Evolutionary conservation across 2,888 invertebrate genomes (phyloP).

Genomic region (Ommatoiulus sabulosus): DNA sequence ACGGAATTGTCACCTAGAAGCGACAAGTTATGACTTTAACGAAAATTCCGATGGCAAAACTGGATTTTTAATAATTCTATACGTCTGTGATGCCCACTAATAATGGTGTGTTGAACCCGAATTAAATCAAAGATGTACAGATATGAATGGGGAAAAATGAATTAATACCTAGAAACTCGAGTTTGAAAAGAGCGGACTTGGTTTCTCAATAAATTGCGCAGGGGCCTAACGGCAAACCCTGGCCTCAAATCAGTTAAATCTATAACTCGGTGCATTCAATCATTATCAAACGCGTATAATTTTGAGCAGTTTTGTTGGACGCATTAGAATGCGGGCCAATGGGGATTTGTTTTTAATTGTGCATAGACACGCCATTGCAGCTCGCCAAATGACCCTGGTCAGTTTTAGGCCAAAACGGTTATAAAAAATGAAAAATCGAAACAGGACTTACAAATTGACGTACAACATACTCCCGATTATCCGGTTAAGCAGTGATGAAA

Average conservation of each 20-base stretch:
- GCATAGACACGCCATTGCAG: background rate
- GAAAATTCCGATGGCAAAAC: constrained; percentile 22
- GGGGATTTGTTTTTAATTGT: background rate
- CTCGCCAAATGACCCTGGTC: background rate
- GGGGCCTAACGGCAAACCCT: background rate
- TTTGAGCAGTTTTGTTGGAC: background rate
- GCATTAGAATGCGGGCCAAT: background rate
- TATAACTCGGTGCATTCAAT: background rate
- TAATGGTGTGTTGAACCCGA: constrained; percentile 15
- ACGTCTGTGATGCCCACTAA: background rate
- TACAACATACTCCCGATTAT: too few relatives aligned
- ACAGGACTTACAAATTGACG: too few relatives aligned
- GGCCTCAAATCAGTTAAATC: background rate
- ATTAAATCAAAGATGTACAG: background rate
- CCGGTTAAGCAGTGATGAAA: too few relatives aligned
- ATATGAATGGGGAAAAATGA: background rate
- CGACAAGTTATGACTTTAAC: background rate
- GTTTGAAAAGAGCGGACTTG: background rate
- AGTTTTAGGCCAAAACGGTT: background rate
- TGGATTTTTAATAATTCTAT: constrained; percentile 2
- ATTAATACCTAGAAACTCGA: background rate
- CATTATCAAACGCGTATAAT: background rate
- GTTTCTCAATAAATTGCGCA: background rate
- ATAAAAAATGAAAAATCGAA: background rate
- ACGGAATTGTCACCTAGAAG: background rate